A percentile compares a stretch with the other conserved stretches of the same genome.
phyloP scores from a whole-genome alignment of 2,797 vertebrate genomes.

The Enteromius viviparus region DNA sequence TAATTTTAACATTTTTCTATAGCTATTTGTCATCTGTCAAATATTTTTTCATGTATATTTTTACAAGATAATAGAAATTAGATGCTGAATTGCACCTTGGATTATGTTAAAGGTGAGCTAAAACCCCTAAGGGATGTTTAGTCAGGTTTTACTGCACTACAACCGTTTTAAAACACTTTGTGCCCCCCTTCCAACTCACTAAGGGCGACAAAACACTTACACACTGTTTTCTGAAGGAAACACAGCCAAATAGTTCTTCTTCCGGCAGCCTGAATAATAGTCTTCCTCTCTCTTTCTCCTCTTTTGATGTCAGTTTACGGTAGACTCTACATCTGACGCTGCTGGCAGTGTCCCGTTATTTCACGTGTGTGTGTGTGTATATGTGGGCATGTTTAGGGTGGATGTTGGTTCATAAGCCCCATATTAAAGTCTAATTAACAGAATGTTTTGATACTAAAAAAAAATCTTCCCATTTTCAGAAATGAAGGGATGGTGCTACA shows the following conservation, averaged over 20 bases:
- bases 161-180: slow-evolving; percentile 6
- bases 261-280: slow-evolving; percentile 15
- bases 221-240: slow-evolving; percentile 62
- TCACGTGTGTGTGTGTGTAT: slow-evolving; percentile 38
- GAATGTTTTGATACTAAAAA: slow-evolving; percentile 18
- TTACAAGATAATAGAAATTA: slow-evolving; percentile 30
- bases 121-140: slow-evolving; percentile 60
- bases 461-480: neutral
- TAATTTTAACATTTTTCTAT: slow-evolving; percentile 21
- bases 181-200: neutral
- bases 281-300: slow-evolving; percentile 30
- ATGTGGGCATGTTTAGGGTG: slow-evolving; percentile 49
- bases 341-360: slow-evolving; percentile 72
- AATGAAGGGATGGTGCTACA: slow-evolving; percentile 16
- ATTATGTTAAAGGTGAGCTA: slow-evolving; percentile 37
- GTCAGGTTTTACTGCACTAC: slow-evolving; percentile 35
- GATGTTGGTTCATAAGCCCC: slow-evolving; percentile 15
- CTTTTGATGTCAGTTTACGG: slow-evolving; percentile 33
- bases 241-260: slow-evolving; percentile 63
- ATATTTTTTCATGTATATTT: slow-evolving; percentile 24
- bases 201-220: neutral
- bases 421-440: neutral
- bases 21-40: slow-evolving; percentile 12
- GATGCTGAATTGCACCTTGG: slow-evolving; percentile 64
- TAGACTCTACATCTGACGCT: slow-evolving; percentile 64